phyloP scores from a whole-genome alignment of 2,888 invertebrate species.

The Brachyptera putata region DNA sequence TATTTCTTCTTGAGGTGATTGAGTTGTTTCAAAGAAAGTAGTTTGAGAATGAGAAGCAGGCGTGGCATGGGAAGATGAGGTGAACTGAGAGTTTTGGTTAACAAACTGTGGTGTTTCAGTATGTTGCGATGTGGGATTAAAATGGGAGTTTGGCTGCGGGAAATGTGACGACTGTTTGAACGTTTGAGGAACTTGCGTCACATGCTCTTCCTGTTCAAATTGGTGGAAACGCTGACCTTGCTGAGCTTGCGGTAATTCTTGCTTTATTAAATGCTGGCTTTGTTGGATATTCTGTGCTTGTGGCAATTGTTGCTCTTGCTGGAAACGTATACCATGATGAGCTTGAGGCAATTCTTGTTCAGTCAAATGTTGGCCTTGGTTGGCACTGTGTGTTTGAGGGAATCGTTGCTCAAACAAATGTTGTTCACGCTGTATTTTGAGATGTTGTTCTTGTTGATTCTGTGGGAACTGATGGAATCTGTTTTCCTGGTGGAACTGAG shows the following conservation, averaged over 20 bases:
- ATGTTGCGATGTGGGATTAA: too few relatives aligned
- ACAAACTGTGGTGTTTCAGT: too few relatives aligned
- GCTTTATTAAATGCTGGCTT: too few relatives aligned
- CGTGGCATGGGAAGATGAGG: conserved; percentile 2
- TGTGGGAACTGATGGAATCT: conserved; percentile 4
- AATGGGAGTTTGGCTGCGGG: too few relatives aligned
- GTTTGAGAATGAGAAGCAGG: background rate
- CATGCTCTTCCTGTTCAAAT: conserved; percentile 50
- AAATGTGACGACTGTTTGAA: conserved; percentile 31
- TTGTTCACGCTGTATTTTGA: background rate
- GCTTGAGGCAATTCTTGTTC: too few relatives aligned
- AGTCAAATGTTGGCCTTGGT: too few relatives aligned
- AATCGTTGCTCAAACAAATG: conserved; percentile 3
- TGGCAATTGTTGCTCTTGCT: too few relatives aligned
- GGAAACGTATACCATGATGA: too few relatives aligned
- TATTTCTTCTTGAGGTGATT: background rate
- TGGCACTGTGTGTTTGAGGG: background rate
- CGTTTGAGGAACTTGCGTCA: background rate
- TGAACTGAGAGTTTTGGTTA: conserved; percentile 42
- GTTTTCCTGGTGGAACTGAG: background rate
- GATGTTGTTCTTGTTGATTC: conserved; percentile 5
- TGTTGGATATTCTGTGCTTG: background rate
- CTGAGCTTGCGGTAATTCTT: too few relatives aligned
- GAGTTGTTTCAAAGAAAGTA: background rate
- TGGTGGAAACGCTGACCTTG: conserved; percentile 47